Evolutionary conservation across 92 coral and sea anemone species (phyloP).

Genomic region (Phenganax stokvisi): DNA sequence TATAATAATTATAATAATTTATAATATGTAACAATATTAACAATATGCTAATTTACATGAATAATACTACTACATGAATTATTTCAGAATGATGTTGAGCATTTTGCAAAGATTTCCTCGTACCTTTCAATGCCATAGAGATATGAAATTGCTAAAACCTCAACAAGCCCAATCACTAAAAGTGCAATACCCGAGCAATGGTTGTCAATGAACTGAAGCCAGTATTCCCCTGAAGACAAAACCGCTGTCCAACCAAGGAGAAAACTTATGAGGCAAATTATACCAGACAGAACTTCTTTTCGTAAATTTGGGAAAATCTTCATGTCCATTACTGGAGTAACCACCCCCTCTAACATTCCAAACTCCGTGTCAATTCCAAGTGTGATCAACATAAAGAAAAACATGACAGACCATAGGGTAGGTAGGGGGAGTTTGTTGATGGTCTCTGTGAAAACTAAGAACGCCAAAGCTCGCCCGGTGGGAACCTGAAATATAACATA

Average conservation of each 20-base stretch:
- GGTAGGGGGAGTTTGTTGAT: conserved; percentile 88
- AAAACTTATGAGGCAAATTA: conserved; percentile 64
- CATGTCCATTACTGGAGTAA: conserved; percentile 84
- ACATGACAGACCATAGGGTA: conserved; percentile 90
- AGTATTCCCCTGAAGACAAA: conserved; percentile 79
- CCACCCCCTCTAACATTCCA: conserved; percentile 98
- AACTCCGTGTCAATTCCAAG: conserved; percentile 94
- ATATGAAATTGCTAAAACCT: conserved; percentile 79
- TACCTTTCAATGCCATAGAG: conserved; percentile 92
- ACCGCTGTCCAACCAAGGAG: conserved; percentile 73
- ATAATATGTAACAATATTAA: no score
- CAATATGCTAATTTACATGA: no score
- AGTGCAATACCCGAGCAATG: conserved; percentile 95
- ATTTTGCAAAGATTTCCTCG: neutral
- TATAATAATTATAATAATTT: no score
- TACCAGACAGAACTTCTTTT: conserved; percentile 82
- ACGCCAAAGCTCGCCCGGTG: conserved; percentile 78
- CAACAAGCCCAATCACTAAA: conserved; percentile 85
- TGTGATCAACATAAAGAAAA: conserved; percentile 80
- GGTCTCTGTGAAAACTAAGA: conserved; percentile 86
- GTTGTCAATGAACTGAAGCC: conserved; percentile 70
- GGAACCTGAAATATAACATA: conserved; percentile 50
- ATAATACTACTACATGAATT: no score
- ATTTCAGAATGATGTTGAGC: neutral
- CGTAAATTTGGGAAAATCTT: conserved; percentile 74